Percentiles rank a stretch among this genome's conserved stretches.
These are phyloP conservation scores for Watsonalla cultraria DNA, from an alignment of 2,888 invertebrate genomes.

Conservation along the genomic window DNA sequence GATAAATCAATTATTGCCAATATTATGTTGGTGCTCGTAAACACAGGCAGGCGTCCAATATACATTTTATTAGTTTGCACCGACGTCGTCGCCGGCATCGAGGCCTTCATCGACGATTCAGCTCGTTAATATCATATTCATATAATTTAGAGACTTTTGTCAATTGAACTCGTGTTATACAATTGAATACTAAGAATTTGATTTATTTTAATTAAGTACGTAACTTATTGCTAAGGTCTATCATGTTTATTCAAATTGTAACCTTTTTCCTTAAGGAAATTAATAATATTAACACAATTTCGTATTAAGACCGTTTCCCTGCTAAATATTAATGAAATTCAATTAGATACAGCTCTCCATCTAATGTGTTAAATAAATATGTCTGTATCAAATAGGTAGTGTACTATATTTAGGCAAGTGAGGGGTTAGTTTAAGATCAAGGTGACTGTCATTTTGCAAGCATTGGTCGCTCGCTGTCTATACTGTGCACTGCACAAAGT, in stretches of 20 bases:
- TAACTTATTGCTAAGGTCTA: no score
- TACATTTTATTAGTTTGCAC: constrained; percentile 43
- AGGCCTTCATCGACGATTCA: constrained; percentile 49
- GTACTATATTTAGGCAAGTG: not conserved
- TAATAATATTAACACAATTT: not conserved
- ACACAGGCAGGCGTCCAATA: constrained; percentile 31
- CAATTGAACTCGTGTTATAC: constrained; percentile 23
- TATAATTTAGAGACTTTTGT: constrained; percentile 30
- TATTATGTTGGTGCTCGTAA: constrained; percentile 33
- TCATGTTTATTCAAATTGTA: no score
- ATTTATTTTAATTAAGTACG: no score
- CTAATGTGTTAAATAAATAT: no score
- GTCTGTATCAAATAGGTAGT: not conserved
- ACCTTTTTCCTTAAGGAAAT: not conserved
- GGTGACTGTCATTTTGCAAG: no score
- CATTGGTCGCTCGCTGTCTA: no score
- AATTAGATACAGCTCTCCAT: no score
- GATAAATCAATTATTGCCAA: constrained; percentile 35
- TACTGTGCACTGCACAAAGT: no score
- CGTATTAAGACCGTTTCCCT: not conserved
- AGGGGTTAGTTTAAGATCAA: no score
- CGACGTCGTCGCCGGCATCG: constrained; percentile 27
- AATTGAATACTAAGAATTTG: constrained; percentile 6
- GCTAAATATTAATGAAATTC: not conserved
- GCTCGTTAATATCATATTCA: constrained; percentile 41